These are phyloP conservation scores for Heteromurus nitidus DNA, from an alignment of 2,888 invertebrate species.

Conservation along the genomic window DNA sequence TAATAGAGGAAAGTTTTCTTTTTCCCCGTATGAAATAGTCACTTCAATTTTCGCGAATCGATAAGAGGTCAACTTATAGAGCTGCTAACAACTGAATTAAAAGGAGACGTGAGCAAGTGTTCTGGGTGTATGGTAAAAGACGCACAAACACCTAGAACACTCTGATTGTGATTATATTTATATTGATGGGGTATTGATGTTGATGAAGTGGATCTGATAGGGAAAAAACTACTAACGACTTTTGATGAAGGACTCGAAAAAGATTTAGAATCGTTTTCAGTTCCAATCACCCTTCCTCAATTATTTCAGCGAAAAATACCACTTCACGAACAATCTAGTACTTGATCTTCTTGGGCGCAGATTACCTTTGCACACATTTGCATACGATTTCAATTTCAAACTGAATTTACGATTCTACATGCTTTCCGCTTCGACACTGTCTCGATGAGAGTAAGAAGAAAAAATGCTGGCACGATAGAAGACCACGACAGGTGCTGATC, in stretches of 20 bases:
- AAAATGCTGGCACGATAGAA: constrained; percentile 8
- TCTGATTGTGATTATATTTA: constrained; percentile 30
- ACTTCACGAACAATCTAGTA: background rate
- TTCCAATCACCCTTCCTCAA: background rate
- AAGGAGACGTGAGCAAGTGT: background rate
- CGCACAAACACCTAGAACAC: background rate
- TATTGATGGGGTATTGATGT: constrained; percentile 44
- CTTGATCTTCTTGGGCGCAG: background rate
- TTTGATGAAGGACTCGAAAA: constrained; percentile 46
- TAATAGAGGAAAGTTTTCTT: background rate
- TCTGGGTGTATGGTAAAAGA: background rate
- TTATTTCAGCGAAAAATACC: background rate
- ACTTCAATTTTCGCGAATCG: background rate
- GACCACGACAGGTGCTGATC: constrained; percentile 39
- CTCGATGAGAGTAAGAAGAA: too few relatives aligned
- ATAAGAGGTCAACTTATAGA: background rate
- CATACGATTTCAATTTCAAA: constrained; percentile 56
- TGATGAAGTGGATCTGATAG: constrained; percentile 19
- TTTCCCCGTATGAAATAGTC: background rate
- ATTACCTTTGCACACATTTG: constrained; percentile 31
- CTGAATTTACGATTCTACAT: constrained; percentile 25
- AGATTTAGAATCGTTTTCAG: constrained; percentile 41
- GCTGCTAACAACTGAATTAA: background rate
- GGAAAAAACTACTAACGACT: constrained; percentile 26
- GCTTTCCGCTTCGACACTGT: background rate